Evolutionary conservation across 2,888 invertebrate genomes (phyloP).

Genomic region (Perdita meconis): DNA sequence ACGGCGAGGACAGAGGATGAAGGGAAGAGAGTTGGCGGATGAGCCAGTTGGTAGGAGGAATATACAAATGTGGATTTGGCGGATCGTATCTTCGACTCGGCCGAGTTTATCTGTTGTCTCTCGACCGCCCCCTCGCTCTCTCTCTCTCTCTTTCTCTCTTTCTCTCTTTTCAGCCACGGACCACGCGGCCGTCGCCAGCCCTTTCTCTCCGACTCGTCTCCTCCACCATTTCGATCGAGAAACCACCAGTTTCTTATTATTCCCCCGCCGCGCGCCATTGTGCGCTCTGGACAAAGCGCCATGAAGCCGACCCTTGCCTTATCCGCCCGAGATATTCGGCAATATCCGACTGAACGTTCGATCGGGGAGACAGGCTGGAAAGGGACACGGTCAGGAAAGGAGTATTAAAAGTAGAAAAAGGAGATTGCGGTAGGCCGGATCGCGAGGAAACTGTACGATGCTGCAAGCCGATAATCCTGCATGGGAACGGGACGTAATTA

Average conservation of each 20-base stretch:
- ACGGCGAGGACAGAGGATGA: background rate
- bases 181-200: constrained; percentile 11
- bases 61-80: constrained; percentile 80
- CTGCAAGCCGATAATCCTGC: constrained; percentile 21
- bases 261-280: constrained; percentile 73
- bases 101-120: constrained; percentile 79
- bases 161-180: constrained; percentile 21
- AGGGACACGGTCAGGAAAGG: constrained; percentile 49
- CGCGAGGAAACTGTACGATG: constrained; percentile 19
- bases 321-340: constrained; percentile 75
- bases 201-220: constrained; percentile 9
- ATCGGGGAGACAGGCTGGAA: constrained; percentile 58
- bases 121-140: constrained; percentile 34
- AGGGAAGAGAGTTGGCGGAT: constrained; percentile 28
- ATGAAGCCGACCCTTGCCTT: constrained; percentile 65
- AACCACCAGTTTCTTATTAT: constrained; percentile 78
- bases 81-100: constrained; percentile 75
- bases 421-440: constrained; percentile 31
- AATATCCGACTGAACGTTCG: constrained; percentile 78
- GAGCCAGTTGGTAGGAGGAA: constrained; percentile 66
- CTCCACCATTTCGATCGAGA: constrained; percentile 75
- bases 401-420: constrained; percentile 61
- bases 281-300: constrained; percentile 75
- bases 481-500: constrained; percentile 31
- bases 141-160: constrained; percentile 31